Evolutionary conservation across 2,113 vertebrate genomes (phyloP).

Genomic region (Ictidomys tridecemlineatus): DNA sequence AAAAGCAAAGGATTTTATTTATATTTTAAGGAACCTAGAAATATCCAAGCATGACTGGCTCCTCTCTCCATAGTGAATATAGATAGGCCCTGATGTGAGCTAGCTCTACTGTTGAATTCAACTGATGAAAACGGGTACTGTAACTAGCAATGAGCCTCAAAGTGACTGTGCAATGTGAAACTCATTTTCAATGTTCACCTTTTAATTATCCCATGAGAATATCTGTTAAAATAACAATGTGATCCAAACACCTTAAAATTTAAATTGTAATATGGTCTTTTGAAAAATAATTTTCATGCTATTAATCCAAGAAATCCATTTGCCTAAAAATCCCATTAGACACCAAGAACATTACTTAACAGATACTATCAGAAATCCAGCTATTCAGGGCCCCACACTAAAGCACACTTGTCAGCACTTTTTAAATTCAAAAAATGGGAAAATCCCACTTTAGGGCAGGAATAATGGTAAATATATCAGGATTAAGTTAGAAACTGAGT

Average conservation of each 20-base stretch:
- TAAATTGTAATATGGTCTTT: background rate
- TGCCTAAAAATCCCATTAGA: background rate
- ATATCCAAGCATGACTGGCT: background rate
- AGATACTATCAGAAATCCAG: background rate
- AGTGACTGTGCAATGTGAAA: background rate
- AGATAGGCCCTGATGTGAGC: constrained; percentile 23
- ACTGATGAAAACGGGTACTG: background rate
- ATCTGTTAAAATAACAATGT: background rate
- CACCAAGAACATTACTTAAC: background rate
- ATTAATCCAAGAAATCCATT: background rate
- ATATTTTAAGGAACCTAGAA: constrained; percentile 24
- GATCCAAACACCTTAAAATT: background rate
- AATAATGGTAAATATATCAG: background rate
- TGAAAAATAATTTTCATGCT: background rate
- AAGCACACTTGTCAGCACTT: background rate
- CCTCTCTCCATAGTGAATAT: background rate
- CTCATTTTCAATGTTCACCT: background rate
- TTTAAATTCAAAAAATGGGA: background rate
- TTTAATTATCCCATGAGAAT: background rate
- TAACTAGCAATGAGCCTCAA: background rate
- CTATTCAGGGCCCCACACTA: rapidly evolving
- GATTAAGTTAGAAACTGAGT: background rate
- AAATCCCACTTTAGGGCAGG: background rate
- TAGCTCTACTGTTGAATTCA: background rate
- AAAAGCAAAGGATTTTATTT: constrained; percentile 29